Evolutionary conservation across 1,140 invertebrate species (phyloP).

Genomic region (Halesus radiatus): DNA sequence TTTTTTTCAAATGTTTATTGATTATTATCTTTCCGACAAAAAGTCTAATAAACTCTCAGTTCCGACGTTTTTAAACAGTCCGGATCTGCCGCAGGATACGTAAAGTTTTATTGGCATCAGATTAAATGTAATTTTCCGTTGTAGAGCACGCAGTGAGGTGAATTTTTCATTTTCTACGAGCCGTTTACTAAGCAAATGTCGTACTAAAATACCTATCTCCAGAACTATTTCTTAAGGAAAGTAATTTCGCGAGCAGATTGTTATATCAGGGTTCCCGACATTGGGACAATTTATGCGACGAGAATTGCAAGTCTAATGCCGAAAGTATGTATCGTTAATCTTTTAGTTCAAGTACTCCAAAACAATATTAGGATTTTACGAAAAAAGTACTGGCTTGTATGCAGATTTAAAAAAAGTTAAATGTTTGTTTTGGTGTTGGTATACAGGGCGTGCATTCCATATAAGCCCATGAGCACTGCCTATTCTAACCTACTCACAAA

Average conservation of each 20-base stretch:
- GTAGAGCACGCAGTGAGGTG: constrained; percentile 42
- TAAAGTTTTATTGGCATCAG: constrained; percentile 57
- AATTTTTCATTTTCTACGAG: constrained; percentile 54
- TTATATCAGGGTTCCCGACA: constrained; percentile 36
- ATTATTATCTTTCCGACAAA: not conserved
- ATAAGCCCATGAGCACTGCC: too few species aligned
- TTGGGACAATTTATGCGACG: constrained; percentile 32
- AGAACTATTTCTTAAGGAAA: constrained; percentile 54
- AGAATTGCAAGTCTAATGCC: not conserved
- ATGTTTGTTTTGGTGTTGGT: too few species aligned
- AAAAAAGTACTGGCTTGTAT: too few species aligned
- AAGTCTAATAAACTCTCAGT: not conserved
- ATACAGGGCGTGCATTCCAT: too few species aligned
- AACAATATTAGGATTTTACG: too few species aligned
- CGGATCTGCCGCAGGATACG: not conserved
- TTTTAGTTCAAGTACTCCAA: not conserved
- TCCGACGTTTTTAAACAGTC: not conserved
- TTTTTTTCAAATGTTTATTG: not conserved
- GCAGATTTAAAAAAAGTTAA: too few species aligned
- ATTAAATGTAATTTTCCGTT: constrained; percentile 53
- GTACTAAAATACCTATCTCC: constrained; percentile 49
- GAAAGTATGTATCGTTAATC: not conserved
- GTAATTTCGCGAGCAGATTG: constrained; percentile 49
- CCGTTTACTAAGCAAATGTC: constrained; percentile 37
- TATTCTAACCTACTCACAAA: too few species aligned